These are phyloP conservation scores for Bathynomus jamesi DNA, from an alignment of 1,140 invertebrate species.

Conservation along the genomic window DNA sequence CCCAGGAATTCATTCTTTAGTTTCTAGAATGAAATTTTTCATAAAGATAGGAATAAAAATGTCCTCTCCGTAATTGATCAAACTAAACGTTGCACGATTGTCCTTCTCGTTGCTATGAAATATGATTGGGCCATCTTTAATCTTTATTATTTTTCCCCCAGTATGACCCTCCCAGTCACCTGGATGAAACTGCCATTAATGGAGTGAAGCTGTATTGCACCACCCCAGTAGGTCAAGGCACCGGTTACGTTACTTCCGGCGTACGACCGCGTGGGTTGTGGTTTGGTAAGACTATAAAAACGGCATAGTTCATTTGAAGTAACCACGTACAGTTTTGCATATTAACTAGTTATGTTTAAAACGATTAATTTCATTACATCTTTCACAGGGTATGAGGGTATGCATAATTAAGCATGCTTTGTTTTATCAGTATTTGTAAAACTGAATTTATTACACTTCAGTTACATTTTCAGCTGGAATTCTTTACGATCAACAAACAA, in stretches of 20 bases:
- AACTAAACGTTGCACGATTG: no score
- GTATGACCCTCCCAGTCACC: neutral
- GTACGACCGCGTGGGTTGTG: neutral
- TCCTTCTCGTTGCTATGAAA: no score
- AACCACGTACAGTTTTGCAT: no score
- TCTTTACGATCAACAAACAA: no score
- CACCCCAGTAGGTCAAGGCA: neutral
- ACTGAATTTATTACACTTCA: neutral
- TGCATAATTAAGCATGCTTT: neutral
- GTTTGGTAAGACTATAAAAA: neutral
- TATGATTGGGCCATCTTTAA: no score
- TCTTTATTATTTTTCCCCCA: no score
- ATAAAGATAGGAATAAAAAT: no score
- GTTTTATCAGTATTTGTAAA: neutral
- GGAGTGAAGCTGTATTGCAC: constrained; percentile 8
- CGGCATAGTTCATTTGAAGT: no score
- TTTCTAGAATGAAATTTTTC: no score
- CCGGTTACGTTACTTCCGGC: neutral
- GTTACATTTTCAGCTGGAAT: neutral
- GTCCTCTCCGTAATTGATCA: no score
- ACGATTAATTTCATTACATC: no score
- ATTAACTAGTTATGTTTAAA: neutral
- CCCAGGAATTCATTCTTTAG: no score
- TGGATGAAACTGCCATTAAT: constrained; percentile 17
- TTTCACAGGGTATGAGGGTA: neutral